A percentile compares a stretch with the other conserved stretches of the same genome.
Conservation (phyloP, 2,797 vertebrate species). For the Dipus sagitta region DNA sequence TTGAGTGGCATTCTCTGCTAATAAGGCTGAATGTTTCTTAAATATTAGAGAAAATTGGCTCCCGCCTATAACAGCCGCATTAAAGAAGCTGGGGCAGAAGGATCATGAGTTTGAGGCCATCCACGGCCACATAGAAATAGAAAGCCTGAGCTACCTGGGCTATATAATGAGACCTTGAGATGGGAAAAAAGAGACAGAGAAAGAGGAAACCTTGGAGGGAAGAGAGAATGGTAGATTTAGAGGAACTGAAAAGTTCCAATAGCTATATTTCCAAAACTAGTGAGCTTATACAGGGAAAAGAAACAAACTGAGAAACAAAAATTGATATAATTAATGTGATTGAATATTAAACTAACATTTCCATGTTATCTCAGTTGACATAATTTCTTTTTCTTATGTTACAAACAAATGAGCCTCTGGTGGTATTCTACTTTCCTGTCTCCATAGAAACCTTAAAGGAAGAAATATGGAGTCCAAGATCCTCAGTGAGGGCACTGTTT, state of each 20-base stretch:
- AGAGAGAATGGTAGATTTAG: background rate
- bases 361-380: background rate
- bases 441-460: background rate
- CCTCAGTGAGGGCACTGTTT: background rate
- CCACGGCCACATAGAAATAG: background rate
- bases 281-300: background rate
- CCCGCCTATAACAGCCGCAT: background rate
- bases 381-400: background rate
- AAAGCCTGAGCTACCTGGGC: background rate
- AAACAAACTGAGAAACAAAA: background rate
- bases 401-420: background rate
- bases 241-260: background rate
- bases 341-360: slow-evolving; percentile 14
- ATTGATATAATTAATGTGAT: background rate
- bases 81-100: too few relatives aligned
- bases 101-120: background rate
- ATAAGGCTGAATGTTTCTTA: background rate
- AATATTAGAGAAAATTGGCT: background rate
- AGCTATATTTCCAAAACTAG: background rate
- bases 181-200: too few relatives aligned
- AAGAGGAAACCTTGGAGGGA: background rate
- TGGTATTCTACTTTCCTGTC: background rate
- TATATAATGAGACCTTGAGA: too few relatives aligned
- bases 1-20: background rate
- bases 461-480: background rate